phyloP scores from a whole-genome alignment of 2,888 invertebrate species.

The Belgica antarctica region DNA sequence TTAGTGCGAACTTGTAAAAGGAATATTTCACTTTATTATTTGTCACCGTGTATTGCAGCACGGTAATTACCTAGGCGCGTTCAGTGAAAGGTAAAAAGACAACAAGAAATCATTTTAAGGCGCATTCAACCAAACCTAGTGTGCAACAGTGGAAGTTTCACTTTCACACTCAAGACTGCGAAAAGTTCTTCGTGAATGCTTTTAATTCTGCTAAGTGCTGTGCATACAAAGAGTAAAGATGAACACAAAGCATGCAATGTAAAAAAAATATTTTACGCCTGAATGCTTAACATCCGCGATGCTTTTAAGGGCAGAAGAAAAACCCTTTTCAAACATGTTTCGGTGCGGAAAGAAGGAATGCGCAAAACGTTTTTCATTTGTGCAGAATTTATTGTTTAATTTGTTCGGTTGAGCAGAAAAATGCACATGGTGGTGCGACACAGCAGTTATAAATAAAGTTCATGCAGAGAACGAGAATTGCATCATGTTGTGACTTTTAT shows the following conservation, averaged over 20 bases:
- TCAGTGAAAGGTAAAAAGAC: no score
- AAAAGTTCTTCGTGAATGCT: background rate
- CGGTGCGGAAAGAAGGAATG: constrained; percentile 17
- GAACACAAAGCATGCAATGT: background rate
- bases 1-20: background rate
- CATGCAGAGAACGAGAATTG: background rate
- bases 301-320: background rate
- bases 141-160: no score
- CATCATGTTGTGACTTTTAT: background rate
- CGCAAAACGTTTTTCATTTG: constrained; percentile 26
- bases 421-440: background rate
- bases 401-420: constrained; percentile 19
- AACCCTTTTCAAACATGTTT: background rate
- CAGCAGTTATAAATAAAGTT: background rate
- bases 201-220: constrained; percentile 16
- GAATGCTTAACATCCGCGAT: constrained; percentile 10
- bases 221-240: background rate
- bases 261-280: constrained; percentile 2
- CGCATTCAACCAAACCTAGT: no score
- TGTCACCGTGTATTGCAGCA: no score
- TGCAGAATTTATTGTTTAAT: constrained; percentile 19
- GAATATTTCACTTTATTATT: no score
- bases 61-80: no score
- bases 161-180: no score
- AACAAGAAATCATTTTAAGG: no score